phyloP scores from a whole-genome alignment of 37 sponge, comb jelly and placozoan species.

The Oscarella lobularis region DNA sequence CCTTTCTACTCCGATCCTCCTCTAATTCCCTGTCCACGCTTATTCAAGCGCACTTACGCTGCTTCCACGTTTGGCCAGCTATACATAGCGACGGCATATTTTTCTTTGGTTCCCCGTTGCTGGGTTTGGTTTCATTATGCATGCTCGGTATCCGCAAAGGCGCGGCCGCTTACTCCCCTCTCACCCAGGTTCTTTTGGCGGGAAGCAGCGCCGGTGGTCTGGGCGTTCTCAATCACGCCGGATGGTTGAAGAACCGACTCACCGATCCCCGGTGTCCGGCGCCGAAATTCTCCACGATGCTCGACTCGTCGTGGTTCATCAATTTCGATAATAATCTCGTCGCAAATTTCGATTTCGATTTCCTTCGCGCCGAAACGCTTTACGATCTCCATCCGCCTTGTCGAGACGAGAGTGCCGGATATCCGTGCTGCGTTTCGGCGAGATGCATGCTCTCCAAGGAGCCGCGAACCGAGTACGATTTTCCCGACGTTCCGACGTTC shows the following conservation, averaged over 20 bases:
- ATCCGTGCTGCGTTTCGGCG: slow-evolving; percentile 36
- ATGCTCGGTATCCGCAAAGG: no score
- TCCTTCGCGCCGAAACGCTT: not conserved
- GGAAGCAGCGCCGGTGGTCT: slow-evolving; percentile 85
- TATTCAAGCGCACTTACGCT: no score
- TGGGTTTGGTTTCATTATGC: no score
- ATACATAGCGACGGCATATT: no score
- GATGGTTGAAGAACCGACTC: slow-evolving; percentile 22
- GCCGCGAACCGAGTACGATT: not conserved
- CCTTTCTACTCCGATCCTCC: no score
- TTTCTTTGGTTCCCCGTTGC: no score
- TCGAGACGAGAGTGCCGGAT: slow-evolving; percentile 22
- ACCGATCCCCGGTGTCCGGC: not conserved
- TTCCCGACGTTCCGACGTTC: slow-evolving; percentile 24
- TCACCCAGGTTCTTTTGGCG: slow-evolving; percentile 41
- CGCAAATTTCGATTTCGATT: not conserved
- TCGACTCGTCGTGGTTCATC: slow-evolving; percentile 83
- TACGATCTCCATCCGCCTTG: not conserved
- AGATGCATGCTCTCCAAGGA: slow-evolving; percentile 21
- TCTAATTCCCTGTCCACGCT: no score
- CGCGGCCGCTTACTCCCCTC: no score
- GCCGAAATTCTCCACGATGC: slow-evolving; percentile 14
- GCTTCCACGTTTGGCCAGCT: no score
- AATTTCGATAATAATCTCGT: slow-evolving; percentile 37
- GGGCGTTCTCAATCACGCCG: slow-evolving; percentile 48